Evolutionary conservation across 2,797 vertebrate genomes (phyloP), one percentile per base, ranked within the genome.

Genomic region (Gymnothorax javanicus): DNA sequence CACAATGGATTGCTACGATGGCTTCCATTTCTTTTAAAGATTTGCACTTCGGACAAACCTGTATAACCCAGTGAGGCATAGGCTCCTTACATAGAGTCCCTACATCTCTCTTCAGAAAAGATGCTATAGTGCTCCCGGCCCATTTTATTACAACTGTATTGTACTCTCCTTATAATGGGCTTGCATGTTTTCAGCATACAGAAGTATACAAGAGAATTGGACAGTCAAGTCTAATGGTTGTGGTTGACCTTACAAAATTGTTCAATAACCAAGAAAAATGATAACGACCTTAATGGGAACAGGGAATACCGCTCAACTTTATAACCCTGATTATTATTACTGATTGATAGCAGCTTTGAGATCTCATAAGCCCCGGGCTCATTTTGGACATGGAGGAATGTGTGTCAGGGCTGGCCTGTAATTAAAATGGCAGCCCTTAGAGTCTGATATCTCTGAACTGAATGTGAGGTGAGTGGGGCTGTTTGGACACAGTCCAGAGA

Each of bases 21-120:
- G 82, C 79, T 82, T 89, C 54, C 11, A 50, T 90, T 91, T 92
- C 59, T 75, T 88, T 15, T 71, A 43, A 43, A 43, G 33, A 43
- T 43, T 52, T 82, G 58, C 83, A 75, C 87, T 89, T 88, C 87
- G 87, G 89, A 67, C 75, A 86, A 84, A 86, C 88, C 88, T 86
- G 64, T 87, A 87, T 58, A 88, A 90, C 85, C 88, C 89, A 75
- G 2, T 43, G 73, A 15, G 73, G 11, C 25, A 75, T 43, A 15
- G 8, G 58, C 58, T 15, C 13, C 13, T 17, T 60, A 13, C 3
- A 17, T 12, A 60, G 27, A 5, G 2, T 71, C 23, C 23, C 67
- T 71, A 25, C 15, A 33, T 75, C 33, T 15, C 43, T 13, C 33
- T 77, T 52, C 7, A 1, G 13, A 33, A 52, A 13, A 15, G 15